phyloP scores from a whole-genome alignment of 2,888 invertebrate species.

The Erannis defoliaria region DNA sequence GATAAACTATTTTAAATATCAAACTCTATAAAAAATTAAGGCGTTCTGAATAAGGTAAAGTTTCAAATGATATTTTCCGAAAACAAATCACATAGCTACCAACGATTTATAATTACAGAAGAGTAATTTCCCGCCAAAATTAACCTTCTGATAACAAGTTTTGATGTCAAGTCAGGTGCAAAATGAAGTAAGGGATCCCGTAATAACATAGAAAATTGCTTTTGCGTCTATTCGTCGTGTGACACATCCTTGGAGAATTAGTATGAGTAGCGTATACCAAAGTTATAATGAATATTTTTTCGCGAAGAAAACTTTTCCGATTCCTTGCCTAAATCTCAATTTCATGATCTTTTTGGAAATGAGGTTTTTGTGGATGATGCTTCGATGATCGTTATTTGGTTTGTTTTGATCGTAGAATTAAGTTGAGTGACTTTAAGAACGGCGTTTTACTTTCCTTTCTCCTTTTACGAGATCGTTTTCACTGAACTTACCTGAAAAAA shows the following conservation, averaged over 20 bases:
- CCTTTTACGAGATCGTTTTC: background rate
- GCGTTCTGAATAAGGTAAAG: background rate
- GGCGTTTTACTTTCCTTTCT: no score
- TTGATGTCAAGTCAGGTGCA: slow-evolving; percentile 49
- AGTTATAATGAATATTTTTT: slow-evolving; percentile 66
- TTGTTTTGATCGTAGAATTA: slow-evolving; percentile 1
- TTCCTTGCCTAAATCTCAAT: slow-evolving; percentile 53
- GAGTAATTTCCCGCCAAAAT: slow-evolving; percentile 31
- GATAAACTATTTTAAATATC: no score
- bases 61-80: background rate
- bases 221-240: slow-evolving; percentile 42
- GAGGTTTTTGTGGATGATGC: slow-evolving; percentile 11
- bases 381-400: slow-evolving; percentile 14
- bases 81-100: background rate
- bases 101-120: slow-evolving; percentile 21
- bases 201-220: slow-evolving; percentile 51
- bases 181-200: slow-evolving; percentile 44
- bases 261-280: slow-evolving; percentile 46
- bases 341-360: slow-evolving; percentile 42
- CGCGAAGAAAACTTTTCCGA: slow-evolving; percentile 60
- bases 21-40: background rate
- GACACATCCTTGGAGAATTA: slow-evolving; percentile 46
- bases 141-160: slow-evolving; percentile 38
- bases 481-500: slow-evolving; percentile 25
- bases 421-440: no score